These are phyloP conservation scores for Potorous gilbertii DNA, from an alignment of 2,797 vertebrate species.

Conservation along the genomic window DNA sequence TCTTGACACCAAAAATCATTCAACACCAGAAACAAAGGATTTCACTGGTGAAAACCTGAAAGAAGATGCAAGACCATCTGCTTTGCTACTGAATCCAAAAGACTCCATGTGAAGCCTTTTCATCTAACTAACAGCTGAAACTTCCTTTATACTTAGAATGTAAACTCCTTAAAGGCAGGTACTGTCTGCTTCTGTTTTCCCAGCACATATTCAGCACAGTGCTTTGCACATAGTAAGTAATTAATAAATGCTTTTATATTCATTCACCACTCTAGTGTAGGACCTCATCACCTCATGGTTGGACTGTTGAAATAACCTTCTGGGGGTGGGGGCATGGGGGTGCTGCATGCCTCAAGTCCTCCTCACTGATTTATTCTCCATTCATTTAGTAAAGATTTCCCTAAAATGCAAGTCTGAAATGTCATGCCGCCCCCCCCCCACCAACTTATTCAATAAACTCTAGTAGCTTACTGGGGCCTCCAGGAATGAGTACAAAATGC, in stretches of 20 bases:
- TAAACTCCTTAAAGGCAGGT: neutral
- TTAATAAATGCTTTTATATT: neutral
- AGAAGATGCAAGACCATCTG: too few relatives aligned
- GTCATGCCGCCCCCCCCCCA: neutral
- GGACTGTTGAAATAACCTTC: neutral
- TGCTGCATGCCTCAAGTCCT: neutral
- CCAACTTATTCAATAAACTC: neutral
- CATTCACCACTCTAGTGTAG: neutral
- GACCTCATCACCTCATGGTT: neutral
- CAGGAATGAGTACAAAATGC: neutral
- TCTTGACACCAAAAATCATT: neutral
- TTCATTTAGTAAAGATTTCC: neutral
- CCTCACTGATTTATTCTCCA: neutral
- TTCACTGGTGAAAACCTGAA: too few relatives aligned
- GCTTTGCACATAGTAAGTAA: neutral
- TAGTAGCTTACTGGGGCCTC: neutral
- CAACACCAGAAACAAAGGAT: neutral
- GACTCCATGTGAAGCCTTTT: neutral
- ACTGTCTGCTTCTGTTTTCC: neutral
- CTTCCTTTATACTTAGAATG: neutral
- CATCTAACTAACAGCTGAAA: neutral
- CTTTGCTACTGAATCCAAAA: neutral
- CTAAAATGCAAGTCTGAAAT: neutral
- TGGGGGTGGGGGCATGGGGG: fast-evolving
- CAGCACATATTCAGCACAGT: neutral